phyloP scores from a whole-genome alignment of 2,113 vertebrate species.

The Stictonetta naevosa region DNA sequence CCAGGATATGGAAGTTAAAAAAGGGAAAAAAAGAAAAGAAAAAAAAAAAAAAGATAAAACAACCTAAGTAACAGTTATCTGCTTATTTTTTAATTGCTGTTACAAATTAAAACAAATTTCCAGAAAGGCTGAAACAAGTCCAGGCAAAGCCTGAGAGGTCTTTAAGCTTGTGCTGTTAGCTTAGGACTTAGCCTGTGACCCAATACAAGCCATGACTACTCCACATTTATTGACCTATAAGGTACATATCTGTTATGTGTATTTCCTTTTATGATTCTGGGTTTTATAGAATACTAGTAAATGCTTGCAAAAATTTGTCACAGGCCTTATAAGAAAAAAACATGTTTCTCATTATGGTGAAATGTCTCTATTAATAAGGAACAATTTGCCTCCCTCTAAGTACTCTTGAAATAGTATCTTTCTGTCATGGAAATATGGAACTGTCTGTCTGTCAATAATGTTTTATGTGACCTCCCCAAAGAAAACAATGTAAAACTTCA shows the following conservation, averaged over 20 bases:
- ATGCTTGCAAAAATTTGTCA: background rate
- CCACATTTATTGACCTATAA: background rate
- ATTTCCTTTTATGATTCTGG: background rate
- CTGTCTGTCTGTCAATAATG: slow-evolving; percentile 17
- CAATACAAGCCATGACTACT: background rate
- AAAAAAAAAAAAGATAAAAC: background rate
- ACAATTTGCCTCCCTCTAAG: background rate
- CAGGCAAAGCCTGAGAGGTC: background rate
- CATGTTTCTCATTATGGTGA: background rate
- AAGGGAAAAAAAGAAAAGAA: no score
- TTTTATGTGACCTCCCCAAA: background rate
- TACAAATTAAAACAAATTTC: background rate
- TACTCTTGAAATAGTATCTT: background rate
- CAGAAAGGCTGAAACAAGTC: background rate
- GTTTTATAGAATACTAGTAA: background rate
- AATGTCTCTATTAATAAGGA: background rate
- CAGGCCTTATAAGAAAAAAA: background rate
- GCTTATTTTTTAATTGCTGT: background rate
- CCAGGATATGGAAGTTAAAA: no score
- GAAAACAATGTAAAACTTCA: background rate
- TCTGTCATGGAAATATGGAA: background rate
- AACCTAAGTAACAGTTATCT: background rate
- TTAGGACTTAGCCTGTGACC: background rate
- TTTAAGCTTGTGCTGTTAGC: background rate
- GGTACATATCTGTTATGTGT: background rate